These are phyloP conservation scores for Aphelenchoides avenae DNA, from an alignment of 1,140 invertebrate species.

Conservation along the genomic window DNA sequence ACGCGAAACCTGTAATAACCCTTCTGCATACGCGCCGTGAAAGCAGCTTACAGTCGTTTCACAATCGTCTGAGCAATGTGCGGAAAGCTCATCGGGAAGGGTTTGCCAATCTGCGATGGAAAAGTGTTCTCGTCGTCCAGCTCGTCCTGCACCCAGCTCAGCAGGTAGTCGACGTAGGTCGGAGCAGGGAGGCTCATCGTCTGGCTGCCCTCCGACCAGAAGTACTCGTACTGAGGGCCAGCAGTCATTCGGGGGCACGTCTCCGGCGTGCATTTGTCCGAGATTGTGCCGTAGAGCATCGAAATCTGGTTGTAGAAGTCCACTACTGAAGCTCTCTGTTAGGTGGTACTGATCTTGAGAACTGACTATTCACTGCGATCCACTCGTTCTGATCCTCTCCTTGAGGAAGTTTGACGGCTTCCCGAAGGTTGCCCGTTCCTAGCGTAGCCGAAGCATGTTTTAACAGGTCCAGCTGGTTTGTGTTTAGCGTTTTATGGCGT, in stretches of 20 bases:
- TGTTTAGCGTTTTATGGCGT: neutral
- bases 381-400: conserved; percentile 99
- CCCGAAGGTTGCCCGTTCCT: conserved; percentile 88
- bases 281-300: conserved; percentile 98
- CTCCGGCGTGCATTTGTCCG: conserved; percentile 96
- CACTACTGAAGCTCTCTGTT: conserved; percentile 72
- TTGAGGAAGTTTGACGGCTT: conserved; percentile 93
- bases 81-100: conserved; percentile 68
- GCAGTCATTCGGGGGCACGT: conserved; percentile 91
- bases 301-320: conserved; percentile 99
- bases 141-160: conserved; percentile 99
- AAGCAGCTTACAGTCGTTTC: conserved; percentile 86
- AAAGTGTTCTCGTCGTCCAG: conserved; percentile 96
- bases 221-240: conserved; percentile 98
- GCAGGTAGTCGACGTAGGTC: conserved; percentile 97
- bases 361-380: conserved; percentile 95
- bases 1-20: conserved; percentile 96
- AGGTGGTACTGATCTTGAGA: conserved; percentile 1
- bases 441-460: conserved; percentile 96
- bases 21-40: conserved; percentile 85
- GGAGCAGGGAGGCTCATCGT: conserved; percentile 98
- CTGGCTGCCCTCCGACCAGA: conserved; percentile 98
- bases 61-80: conserved; percentile 95
- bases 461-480: conserved; percentile 88
- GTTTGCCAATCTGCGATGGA: conserved; percentile 88